Conservation (phyloP, 2,797 vertebrate species). For the Percopsis omiscomaycus region DNA sequence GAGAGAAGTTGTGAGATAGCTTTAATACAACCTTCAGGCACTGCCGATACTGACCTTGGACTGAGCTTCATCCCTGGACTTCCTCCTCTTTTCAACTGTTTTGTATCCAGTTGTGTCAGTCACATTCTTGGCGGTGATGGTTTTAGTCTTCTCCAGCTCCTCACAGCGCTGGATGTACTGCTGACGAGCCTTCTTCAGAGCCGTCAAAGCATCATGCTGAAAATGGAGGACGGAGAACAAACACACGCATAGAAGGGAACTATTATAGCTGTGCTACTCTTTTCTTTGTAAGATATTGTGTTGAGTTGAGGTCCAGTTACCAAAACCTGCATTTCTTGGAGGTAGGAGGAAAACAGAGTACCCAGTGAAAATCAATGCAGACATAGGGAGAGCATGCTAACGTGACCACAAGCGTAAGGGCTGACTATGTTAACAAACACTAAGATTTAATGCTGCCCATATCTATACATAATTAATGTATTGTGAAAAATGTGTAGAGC, state of each 20-base stretch:
- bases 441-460: too few species aligned
- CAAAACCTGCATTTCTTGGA: too few species aligned
- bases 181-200: slow-evolving; percentile 84
- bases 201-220: slow-evolving; percentile 80
- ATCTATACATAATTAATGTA: background rate
- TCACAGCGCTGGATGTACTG: slow-evolving; percentile 88
- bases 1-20: too few species aligned
- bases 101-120: slow-evolving; percentile 81
- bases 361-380: too few species aligned
- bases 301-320: too few species aligned
- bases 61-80: slow-evolving; percentile 87
- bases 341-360: too few species aligned
- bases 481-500: slow-evolving; percentile 9
- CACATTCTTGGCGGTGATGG: slow-evolving; percentile 74
- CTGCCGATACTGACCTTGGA: slow-evolving; percentile 78
- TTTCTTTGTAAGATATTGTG: background rate
- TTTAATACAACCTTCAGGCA: too few species aligned
- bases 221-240: background rate
- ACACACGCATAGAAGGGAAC: background rate
- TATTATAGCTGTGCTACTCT: background rate
- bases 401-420: too few species aligned
- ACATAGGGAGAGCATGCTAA: too few species aligned
- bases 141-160: slow-evolving; percentile 84
- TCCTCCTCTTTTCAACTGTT: slow-evolving; percentile 88
- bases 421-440: too few species aligned